phyloP scores from a whole-genome alignment of 1,140 invertebrate species.

The Ooceraea biroi region DNA sequence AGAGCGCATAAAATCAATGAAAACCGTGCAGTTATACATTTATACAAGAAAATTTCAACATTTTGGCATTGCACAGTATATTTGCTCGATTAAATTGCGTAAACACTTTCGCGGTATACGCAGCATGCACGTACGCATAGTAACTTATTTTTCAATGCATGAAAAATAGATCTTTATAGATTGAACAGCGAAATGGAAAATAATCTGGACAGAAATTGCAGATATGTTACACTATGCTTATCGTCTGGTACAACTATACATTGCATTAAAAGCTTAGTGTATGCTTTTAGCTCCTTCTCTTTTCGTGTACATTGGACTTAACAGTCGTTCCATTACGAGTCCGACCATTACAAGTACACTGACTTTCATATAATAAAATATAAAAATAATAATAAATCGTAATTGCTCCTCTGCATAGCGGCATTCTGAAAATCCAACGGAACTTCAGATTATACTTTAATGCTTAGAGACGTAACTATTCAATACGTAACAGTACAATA shows the following conservation, averaged over 20 bases:
- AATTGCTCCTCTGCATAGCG: constrained; percentile 40
- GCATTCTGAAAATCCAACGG: constrained; percentile 55
- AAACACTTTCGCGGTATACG: constrained; percentile 35
- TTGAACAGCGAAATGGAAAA: constrained; percentile 58
- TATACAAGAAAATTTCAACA: constrained; percentile 52
- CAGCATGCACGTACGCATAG: constrained; percentile 22
- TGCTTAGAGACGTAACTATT: constrained; percentile 54
- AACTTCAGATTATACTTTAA: constrained; percentile 64
- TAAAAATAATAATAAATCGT: constrained; percentile 72
- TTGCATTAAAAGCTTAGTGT: constrained; percentile 34
- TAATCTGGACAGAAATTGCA: constrained; percentile 65
- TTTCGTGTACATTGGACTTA: constrained; percentile 28
- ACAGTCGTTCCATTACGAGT: constrained; percentile 30
- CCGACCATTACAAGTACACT: constrained; percentile 27
- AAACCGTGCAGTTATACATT: constrained; percentile 43
- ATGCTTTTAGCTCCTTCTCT: constrained; percentile 32
- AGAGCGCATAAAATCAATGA: constrained; percentile 37
- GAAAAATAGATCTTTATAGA: constrained; percentile 69
- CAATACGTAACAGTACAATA: constrained; percentile 59
- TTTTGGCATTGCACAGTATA: constrained; percentile 58
- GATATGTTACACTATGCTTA: constrained; percentile 66
- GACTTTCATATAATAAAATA: constrained; percentile 68
- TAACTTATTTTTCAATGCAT: constrained; percentile 15
- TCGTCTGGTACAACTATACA: constrained; percentile 53
- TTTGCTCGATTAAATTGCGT: constrained; percentile 27